These are phyloP conservation scores for Pterobdella sp. DNA, from an alignment of 2,888 invertebrate species.

Conservation along the genomic window DNA sequence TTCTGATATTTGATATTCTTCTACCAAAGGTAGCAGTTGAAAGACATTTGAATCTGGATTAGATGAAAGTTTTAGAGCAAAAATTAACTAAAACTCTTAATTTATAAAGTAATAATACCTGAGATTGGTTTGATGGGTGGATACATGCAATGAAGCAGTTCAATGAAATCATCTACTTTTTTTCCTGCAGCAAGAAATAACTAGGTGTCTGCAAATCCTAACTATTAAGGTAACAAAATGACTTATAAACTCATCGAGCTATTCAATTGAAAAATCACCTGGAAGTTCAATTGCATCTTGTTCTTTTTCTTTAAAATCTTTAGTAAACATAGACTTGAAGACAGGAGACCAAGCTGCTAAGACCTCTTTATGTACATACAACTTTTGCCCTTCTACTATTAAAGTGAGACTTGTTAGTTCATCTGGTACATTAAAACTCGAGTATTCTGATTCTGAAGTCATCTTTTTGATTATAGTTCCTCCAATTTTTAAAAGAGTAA, in stretches of 20 bases:
- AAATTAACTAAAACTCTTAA: neutral
- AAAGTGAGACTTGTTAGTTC: slow-evolving; percentile 43
- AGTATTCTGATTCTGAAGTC: slow-evolving; percentile 33
- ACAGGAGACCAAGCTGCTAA: slow-evolving; percentile 46
- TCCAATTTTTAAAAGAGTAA: neutral
- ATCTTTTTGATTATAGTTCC: too few relatives aligned
- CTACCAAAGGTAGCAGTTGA: slow-evolving; percentile 49
- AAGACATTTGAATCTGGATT: slow-evolving; percentile 48
- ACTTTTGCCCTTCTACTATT: slow-evolving; percentile 41
- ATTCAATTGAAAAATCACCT: too few relatives aligned
- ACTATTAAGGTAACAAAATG: too few relatives aligned
- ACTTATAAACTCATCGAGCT: too few relatives aligned
- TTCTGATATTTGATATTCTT: slow-evolving; percentile 51
- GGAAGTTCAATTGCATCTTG: slow-evolving; percentile 41
- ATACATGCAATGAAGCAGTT: slow-evolving; percentile 51
- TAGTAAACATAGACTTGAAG: slow-evolving; percentile 43
- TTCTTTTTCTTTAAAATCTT: slow-evolving; percentile 39
- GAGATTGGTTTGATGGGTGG: slow-evolving; percentile 49
- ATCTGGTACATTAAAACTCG: slow-evolving; percentile 44
- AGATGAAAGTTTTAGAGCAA: neutral
- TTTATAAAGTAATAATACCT: slow-evolving; percentile 41
- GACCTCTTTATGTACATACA: slow-evolving; percentile 44
- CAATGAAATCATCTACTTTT: slow-evolving; percentile 47
- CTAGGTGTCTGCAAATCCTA: neutral
- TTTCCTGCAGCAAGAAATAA: slow-evolving; percentile 27